Conservation (phyloP, 2,113 vertebrate species). For the Zosterops borbonicus region DNA sequence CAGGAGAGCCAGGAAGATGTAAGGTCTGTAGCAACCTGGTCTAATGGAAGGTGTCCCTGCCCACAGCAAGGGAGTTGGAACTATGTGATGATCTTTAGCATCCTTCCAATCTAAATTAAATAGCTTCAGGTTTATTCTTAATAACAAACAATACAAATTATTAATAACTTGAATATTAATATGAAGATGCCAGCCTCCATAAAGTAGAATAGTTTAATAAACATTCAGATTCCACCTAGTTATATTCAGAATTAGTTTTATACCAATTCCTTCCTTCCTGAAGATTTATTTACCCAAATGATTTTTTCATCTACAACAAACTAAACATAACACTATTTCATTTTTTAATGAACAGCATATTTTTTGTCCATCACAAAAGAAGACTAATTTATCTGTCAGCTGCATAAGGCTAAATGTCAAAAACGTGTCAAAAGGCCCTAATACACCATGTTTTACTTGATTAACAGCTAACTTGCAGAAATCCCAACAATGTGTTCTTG, state of each 20-base stretch:
- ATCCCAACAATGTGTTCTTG: conserved; percentile 72
- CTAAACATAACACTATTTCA: conserved; percentile 22
- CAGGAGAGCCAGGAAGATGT: background rate
- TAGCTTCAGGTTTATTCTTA: background rate
- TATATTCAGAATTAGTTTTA: background rate
- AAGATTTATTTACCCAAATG: background rate
- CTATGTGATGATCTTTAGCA: background rate
- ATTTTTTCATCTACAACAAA: background rate
- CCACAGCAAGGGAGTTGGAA: background rate
- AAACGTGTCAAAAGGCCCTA: conserved; percentile 73
- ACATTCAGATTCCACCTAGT: background rate
- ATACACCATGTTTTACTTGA: conserved; percentile 72
- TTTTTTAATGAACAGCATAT: conserved; percentile 45
- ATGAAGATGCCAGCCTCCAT: background rate
- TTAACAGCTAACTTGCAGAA: conserved; percentile 76
- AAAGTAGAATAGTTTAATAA: background rate
- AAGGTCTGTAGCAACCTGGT: background rate
- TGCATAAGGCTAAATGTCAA: conserved; percentile 63
- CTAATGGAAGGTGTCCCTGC: background rate
- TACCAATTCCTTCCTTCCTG: background rate
- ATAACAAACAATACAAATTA: background rate
- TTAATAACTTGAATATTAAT: background rate
- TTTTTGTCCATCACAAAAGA: conserved; percentile 65
- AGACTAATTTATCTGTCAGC: conserved; percentile 73
- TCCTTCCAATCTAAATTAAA: background rate